Percentiles rank a stretch among this genome's conserved stretches.
These are phyloP conservation scores for Babylonia areolata DNA, from an alignment of 1,140 invertebrate species.

Conservation along the genomic window DNA sequence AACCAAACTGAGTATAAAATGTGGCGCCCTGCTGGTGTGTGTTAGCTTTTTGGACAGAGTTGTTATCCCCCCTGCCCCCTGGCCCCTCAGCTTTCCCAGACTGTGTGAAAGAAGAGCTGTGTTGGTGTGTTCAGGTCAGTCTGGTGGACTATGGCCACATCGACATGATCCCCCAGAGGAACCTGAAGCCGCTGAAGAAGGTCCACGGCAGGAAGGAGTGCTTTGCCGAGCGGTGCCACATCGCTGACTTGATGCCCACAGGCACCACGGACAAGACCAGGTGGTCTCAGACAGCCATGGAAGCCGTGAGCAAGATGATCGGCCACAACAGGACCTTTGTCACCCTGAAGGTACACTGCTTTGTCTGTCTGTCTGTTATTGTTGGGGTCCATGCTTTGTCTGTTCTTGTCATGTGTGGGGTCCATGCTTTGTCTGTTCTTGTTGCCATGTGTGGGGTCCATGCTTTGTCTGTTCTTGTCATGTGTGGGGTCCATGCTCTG, in stretches of 20 bases:
- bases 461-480: not conserved
- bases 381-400: not conserved
- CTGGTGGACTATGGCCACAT: conserved; percentile 42
- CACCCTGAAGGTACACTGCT: conserved; percentile 30
- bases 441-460: not conserved
- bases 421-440: not conserved
- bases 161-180: not conserved
- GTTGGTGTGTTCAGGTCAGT: conserved; percentile 29
- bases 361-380: not conserved
- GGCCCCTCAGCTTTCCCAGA: too few species aligned
- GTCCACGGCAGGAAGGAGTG: conserved; percentile 1
- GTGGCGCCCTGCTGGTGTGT: too few species aligned
- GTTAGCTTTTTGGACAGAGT: too few species aligned
- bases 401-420: not conserved
- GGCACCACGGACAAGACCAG: conserved; percentile 27
- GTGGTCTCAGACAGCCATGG: conserved; percentile 42
- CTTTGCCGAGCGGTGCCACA: conserved; percentile 35
- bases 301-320: conserved; percentile 30
- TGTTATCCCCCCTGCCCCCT: too few species aligned
- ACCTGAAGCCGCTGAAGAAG: conserved; percentile 25
- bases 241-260: conserved; percentile 37
- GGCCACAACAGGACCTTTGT: conserved; percentile 8
- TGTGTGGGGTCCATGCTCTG: not conserved
- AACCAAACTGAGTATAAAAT: too few species aligned
- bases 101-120: too few species aligned